Evolutionary conservation across 2,797 vertebrate species (phyloP).

Genomic region (Cetoscarus ocellatus): DNA sequence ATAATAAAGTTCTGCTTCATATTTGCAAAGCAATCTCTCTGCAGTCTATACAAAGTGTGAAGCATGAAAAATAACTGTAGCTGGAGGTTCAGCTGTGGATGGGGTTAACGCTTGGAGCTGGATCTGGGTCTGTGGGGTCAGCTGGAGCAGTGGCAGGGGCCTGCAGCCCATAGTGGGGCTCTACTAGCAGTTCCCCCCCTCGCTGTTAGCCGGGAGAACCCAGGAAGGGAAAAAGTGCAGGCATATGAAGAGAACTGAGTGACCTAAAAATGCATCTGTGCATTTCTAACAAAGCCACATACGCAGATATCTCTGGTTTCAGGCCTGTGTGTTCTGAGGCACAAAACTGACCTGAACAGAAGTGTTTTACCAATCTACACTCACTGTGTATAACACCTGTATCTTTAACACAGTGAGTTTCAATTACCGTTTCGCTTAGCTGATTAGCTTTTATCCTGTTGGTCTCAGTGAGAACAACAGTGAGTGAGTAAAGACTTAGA

Average conservation of each 20-base stretch:
- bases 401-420: neutral
- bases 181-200: slow-evolving; percentile 66
- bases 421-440: too few species aligned
- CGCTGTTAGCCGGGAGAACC: slow-evolving; percentile 59
- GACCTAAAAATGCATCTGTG: slow-evolving; percentile 60
- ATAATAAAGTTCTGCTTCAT: neutral
- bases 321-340: neutral
- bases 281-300: slow-evolving; percentile 26
- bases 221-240: slow-evolving; percentile 48
- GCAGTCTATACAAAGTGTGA: slow-evolving; percentile 23
- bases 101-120: slow-evolving; percentile 48
- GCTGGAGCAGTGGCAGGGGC: slow-evolving; percentile 72
- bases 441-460: too few species aligned
- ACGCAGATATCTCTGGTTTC: slow-evolving; percentile 17
- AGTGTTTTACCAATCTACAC: neutral
- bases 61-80: slow-evolving; percentile 41
- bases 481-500: too few species aligned
- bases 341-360: neutral
- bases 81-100: slow-evolving; percentile 42
- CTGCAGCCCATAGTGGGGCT: slow-evolving; percentile 73
- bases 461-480: too few species aligned
- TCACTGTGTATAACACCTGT: neutral
- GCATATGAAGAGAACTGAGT: slow-evolving; percentile 57
- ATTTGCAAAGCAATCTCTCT: neutral
- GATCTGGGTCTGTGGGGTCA: slow-evolving; percentile 62